A percentile compares a stretch with the other conserved stretches of the same genome.
Evolutionary conservation across 2,797 vertebrate species (phyloP).

Genomic region (Takifugu ocellatus): DNA sequence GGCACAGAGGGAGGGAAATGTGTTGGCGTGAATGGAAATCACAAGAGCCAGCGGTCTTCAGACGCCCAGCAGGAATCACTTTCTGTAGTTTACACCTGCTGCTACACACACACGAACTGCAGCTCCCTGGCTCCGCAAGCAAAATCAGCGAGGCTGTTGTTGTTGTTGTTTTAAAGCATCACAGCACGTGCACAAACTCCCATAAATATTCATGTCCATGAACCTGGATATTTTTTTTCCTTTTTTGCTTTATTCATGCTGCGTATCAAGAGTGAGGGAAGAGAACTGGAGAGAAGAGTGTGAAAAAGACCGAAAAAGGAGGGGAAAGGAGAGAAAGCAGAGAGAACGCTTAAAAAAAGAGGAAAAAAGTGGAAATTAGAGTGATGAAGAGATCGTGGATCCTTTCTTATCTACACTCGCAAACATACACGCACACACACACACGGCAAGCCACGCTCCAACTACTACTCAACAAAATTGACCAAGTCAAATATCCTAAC

Average conservation of each 20-base stretch:
- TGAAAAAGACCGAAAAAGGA: slow-evolving; percentile 1
- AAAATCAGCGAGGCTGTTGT: slow-evolving; percentile 64
- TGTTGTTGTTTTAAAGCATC: slow-evolving; percentile 70
- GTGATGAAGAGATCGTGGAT: slow-evolving; percentile 9
- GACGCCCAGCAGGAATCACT: slow-evolving; percentile 63
- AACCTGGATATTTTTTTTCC: slow-evolving; percentile 69
- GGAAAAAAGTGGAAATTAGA: slow-evolving; percentile 16
- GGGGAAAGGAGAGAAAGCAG: not conserved
- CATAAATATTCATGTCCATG: slow-evolving; percentile 75
- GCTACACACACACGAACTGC: slow-evolving; percentile 28
- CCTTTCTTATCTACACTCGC: too few species aligned
- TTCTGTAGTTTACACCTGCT: slow-evolving; percentile 69
- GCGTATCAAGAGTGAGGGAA: slow-evolving; percentile 57
- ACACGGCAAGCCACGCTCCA: too few species aligned
- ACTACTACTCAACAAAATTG: too few species aligned
- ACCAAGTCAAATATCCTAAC: too few species aligned
- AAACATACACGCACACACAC: too few species aligned
- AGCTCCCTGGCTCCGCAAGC: slow-evolving; percentile 58
- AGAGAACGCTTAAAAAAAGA: slow-evolving; percentile 1
- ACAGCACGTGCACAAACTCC: slow-evolving; percentile 70
- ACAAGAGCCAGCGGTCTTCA: slow-evolving; percentile 63
- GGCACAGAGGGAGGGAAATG: slow-evolving; percentile 37
- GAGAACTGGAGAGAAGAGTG: slow-evolving; percentile 5
- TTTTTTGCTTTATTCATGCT: slow-evolving; percentile 73
- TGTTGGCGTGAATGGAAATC: slow-evolving; percentile 55